Conservation (phyloP, 2,113 vertebrate genomes). For the Peucedramus taeniatus region DNA sequence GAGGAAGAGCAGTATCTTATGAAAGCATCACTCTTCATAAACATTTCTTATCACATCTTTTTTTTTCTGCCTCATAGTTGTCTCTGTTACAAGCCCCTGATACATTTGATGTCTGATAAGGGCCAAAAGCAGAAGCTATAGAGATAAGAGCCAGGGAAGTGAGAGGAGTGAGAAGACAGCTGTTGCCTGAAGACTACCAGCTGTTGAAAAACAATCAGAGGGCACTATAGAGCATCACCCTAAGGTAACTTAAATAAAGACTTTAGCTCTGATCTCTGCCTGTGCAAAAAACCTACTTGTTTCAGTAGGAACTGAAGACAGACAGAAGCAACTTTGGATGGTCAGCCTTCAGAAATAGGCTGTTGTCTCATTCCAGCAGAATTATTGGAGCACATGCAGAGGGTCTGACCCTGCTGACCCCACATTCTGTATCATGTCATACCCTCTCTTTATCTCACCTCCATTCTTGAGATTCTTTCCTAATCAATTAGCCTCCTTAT, state of each 20-base stretch:
- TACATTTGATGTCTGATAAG: slow-evolving; percentile 16
- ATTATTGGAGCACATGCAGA: not conserved
- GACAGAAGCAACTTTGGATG: not conserved
- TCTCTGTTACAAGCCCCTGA: not conserved
- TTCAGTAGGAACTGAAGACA: not conserved
- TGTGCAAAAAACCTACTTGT: not conserved
- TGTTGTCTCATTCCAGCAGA: not conserved
- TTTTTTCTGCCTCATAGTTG: not conserved
- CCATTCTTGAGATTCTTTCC: slow-evolving; percentile 45
- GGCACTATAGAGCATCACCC: not conserved
- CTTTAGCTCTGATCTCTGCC: not conserved
- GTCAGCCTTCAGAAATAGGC: not conserved
- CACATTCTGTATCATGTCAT: not conserved
- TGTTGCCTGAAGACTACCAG: slow-evolving; percentile 28
- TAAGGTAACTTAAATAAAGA: slow-evolving; percentile 10
- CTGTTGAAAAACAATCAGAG: slow-evolving; percentile 30
- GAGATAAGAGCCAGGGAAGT: slow-evolving; percentile 27
- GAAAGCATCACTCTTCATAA: not conserved
- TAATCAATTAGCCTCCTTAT: not conserved
- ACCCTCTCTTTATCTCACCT: slow-evolving; percentile 31
- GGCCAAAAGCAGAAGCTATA: slow-evolving; percentile 49
- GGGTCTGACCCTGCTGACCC: not conserved
- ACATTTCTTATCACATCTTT: not conserved
- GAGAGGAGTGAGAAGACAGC: slow-evolving; percentile 29
- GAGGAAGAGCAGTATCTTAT: not conserved